Evolutionary conservation across 1,140 invertebrate genomes (phyloP).

Genomic region (Drosophila sturtevanti): DNA sequence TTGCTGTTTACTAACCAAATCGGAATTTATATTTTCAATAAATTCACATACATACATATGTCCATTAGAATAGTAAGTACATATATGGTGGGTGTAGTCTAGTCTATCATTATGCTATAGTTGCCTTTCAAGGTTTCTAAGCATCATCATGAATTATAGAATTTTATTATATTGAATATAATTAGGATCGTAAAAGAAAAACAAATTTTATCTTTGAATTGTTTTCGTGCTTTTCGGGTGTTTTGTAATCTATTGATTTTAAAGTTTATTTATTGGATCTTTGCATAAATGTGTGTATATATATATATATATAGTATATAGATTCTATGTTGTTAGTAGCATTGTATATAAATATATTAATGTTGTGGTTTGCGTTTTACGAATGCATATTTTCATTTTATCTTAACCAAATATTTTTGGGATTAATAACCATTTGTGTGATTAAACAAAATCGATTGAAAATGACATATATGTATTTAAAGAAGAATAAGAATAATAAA

Average conservation of each 20-base stretch:
- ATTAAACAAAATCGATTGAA: conserved; percentile 22
- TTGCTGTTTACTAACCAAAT: no score
- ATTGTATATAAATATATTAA: conserved; percentile 60
- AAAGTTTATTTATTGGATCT: conserved; percentile 52
- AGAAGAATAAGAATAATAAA: conserved; percentile 27
- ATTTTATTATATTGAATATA: conserved; percentile 7
- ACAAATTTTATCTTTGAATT: conserved; percentile 34
- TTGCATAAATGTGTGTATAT: conserved; percentile 44
- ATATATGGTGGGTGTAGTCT: no score
- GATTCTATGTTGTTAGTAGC: conserved; percentile 41
- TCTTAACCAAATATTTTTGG: conserved; percentile 23
- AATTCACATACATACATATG: no score
- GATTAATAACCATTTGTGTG: conserved; percentile 15
- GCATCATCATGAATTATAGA: not conserved
- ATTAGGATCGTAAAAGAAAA: conserved; percentile 43
- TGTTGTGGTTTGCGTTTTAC: conserved; percentile 36
- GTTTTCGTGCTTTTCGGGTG: conserved; percentile 17
- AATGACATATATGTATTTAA: conserved; percentile 30
- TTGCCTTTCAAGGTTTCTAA: not conserved
- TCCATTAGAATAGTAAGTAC: no score
- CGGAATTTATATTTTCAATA: no score
- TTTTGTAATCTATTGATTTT: conserved; percentile 66
- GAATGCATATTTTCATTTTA: conserved; percentile 27
- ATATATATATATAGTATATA: conserved; percentile 42
- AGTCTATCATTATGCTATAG: no score